These are phyloP conservation scores for Pseudolaguvia tuberculata DNA, from an alignment of 2,113 vertebrate species.

Conservation along the genomic window DNA sequence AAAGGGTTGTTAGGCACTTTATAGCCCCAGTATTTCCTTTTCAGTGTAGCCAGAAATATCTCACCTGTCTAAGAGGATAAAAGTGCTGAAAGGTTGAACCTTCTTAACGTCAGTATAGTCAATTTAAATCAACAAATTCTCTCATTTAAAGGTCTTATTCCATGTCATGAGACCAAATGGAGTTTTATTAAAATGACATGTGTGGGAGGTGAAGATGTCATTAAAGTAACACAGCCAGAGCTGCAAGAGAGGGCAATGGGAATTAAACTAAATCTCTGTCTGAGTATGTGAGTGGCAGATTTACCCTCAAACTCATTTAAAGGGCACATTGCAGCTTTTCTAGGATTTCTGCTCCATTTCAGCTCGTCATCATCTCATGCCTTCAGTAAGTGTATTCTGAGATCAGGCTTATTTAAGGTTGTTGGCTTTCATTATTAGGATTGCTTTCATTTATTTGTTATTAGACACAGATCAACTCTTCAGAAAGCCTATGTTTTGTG, in stretches of 20 bases:
- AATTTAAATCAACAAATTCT: slow-evolving; percentile 35
- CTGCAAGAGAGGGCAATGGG: slow-evolving; percentile 1
- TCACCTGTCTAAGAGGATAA: slow-evolving; percentile 11
- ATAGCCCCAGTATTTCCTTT: too few relatives aligned
- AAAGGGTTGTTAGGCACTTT: too few relatives aligned
- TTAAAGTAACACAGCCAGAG: slow-evolving; percentile 23
- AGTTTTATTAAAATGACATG: slow-evolving; percentile 32
- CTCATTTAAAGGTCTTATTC: slow-evolving; percentile 26
- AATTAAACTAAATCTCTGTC: slow-evolving; percentile 28
- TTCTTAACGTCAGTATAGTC: slow-evolving; percentile 3
- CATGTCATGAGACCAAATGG: slow-evolving; percentile 15
- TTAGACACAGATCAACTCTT: background rate
- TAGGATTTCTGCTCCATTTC: slow-evolving; percentile 14
- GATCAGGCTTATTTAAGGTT: slow-evolving; percentile 14
- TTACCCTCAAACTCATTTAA: slow-evolving; percentile 27
- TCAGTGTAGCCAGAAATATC: background rate
- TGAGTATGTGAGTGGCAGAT: slow-evolving; percentile 28
- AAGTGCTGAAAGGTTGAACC: slow-evolving; percentile 22
- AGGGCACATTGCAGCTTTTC: slow-evolving; percentile 11
- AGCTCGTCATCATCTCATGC: background rate
- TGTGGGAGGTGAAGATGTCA: slow-evolving; percentile 36
- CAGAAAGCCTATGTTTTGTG: background rate
- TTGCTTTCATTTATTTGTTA: background rate
- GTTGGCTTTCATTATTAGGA: slow-evolving; percentile 3
- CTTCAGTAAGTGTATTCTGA: background rate